Percentiles rank a stretch among this genome's conserved stretches.
Evolutionary conservation across 2,888 invertebrate species (phyloP).

Genomic region (Eledona agricola): DNA sequence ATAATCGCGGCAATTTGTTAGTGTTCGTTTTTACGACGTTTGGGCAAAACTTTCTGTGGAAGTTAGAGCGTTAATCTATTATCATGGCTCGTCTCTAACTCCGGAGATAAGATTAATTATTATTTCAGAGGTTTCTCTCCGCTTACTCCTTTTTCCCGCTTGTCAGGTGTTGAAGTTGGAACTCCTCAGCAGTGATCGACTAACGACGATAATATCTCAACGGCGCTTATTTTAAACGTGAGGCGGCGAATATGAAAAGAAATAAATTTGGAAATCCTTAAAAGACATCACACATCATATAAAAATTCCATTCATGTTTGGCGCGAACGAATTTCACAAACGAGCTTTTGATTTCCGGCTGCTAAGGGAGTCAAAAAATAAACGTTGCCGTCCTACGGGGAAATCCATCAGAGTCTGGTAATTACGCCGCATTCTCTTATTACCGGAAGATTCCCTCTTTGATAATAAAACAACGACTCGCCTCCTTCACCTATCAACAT

Average conservation of each 20-base stretch:
- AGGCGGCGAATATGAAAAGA: constrained; percentile 19
- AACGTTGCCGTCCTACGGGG: constrained; percentile 48
- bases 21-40: constrained; percentile 31
- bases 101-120: constrained; percentile 33
- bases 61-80: constrained; percentile 35
- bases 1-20: constrained; percentile 28
- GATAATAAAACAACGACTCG: constrained; percentile 47
- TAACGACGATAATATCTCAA: too few relatives aligned
- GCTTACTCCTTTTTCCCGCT: constrained; percentile 20
- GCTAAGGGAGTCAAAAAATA: constrained; percentile 53
- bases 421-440: constrained; percentile 48
- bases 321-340: constrained; percentile 51
- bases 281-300: constrained; percentile 48
- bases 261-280: constrained; percentile 46
- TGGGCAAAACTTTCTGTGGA: constrained; percentile 27
- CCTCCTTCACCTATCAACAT: constrained; percentile 37
- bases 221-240: constrained; percentile 21
- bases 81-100: constrained; percentile 31
- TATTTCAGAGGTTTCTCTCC: constrained; percentile 31
- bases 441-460: constrained; percentile 46
- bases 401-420: constrained; percentile 51
- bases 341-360: constrained; percentile 58
- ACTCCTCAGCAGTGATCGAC: constrained; percentile 12
- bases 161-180: constrained; percentile 31
- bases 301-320: constrained; percentile 52